A percentile compares a stretch with the other conserved stretches of the same genome.
phyloP scores from a whole-genome alignment of 2,888 invertebrate species.

The Phymatocera aterrima region DNA sequence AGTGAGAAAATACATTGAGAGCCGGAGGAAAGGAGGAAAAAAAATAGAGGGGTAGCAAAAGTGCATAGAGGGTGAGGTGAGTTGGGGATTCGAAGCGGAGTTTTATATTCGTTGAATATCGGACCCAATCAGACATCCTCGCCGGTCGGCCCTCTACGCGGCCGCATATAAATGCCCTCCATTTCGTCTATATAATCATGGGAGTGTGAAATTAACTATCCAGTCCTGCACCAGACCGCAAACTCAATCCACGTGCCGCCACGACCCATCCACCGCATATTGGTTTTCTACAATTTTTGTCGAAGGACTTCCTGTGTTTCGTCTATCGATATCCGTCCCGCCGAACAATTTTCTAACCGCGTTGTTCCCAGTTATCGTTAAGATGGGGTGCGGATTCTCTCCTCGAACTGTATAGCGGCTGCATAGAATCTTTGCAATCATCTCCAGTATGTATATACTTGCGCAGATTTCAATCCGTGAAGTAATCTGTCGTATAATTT shows the following conservation, averaged over 20 bases:
- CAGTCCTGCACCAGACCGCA: constrained; percentile 69
- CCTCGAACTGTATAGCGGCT: neutral
- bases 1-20: constrained; percentile 43
- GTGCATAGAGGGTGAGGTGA: constrained; percentile 43
- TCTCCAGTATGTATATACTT: neutral
- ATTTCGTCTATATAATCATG: constrained; percentile 72
- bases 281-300: constrained; percentile 41
- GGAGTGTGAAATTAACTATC: constrained; percentile 73
- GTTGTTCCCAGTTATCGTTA: neutral
- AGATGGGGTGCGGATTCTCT: neutral
- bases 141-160: constrained; percentile 51
- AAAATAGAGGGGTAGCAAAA: neutral
- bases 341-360: neutral
- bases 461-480: neutral
- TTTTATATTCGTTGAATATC: constrained; percentile 59
- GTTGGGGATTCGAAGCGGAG: constrained; percentile 48
- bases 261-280: constrained; percentile 34
- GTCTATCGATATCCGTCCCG: constrained; percentile 3
- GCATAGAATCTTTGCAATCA: neutral
- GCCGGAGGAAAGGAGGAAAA: constrained; percentile 23
- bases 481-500: neutral
- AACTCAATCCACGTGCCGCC: constrained; percentile 56
- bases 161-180: constrained; percentile 70
- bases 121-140: constrained; percentile 64
- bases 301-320: constrained; percentile 18